Conservation (phyloP, 2,113 vertebrate genomes). For the Brachyhypopomus occidentalis region DNA sequence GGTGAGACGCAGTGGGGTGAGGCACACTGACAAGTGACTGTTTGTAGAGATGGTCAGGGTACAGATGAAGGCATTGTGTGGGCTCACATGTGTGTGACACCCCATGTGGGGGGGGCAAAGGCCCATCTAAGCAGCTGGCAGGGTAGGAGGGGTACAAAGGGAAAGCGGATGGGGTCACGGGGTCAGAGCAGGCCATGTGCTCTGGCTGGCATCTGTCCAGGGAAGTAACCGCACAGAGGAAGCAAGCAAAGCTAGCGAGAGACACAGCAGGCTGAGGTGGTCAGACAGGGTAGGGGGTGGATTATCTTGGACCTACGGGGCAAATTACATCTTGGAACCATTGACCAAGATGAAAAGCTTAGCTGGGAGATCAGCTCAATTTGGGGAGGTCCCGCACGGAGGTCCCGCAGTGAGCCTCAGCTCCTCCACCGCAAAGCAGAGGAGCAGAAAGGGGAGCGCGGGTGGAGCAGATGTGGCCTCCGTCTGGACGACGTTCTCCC, state of each 20-base stretch:
- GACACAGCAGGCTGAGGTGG: neutral
- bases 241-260: neutral
- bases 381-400: too few relatives aligned
- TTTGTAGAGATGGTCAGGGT: conserved; percentile 1
- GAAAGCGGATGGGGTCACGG: conserved; percentile 1
- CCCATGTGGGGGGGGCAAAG: conserved; percentile 8
- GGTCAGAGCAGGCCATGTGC: conserved; percentile 25
- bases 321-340: conserved; percentile 41
- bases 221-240: conserved; percentile 14
- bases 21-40: too few relatives aligned
- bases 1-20: neutral
- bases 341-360: conserved; percentile 22
- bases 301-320: conserved; percentile 13
- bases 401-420: conserved; percentile 6
- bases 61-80: conserved; percentile 2
- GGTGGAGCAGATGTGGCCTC: conserved; percentile 48
- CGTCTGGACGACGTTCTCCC: conserved; percentile 40
- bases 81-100: neutral
- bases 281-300: neutral
- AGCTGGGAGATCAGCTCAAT: conserved; percentile 27
- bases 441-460: conserved; percentile 42
- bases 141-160: conserved; percentile 1
- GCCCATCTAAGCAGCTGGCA: conserved; percentile 19
- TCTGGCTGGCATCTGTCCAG: conserved; percentile 27
- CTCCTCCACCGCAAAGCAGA: conserved; percentile 9